Percentiles rank a stretch among this genome's conserved stretches.
These are phyloP conservation scores for Daktulosphaira vitifoliae DNA, from an alignment of 1,140 invertebrate genomes.

Conservation along the genomic window DNA sequence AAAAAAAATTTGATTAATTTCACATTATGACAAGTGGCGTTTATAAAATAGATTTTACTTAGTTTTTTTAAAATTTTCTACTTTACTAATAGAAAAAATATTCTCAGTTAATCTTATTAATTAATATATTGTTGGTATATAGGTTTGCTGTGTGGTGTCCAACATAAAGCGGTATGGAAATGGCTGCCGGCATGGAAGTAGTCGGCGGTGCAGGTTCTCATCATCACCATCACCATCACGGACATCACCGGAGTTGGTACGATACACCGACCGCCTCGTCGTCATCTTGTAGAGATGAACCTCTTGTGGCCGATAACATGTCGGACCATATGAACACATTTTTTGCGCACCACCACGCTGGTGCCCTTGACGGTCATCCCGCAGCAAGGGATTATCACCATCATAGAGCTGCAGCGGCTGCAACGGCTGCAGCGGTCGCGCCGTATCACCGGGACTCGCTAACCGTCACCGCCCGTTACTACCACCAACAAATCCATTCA, in stretches of 20 bases:
- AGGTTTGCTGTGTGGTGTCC: no score
- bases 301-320: slow-evolving; percentile 20
- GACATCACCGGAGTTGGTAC: slow-evolving; percentile 35
- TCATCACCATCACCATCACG: slow-evolving; percentile 29
- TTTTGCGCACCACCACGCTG: slow-evolving; percentile 35
- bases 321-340: slow-evolving; percentile 34
- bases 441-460: slow-evolving; percentile 29
- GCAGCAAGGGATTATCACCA: slow-evolving; percentile 33
- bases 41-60: no score
- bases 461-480: slow-evolving; percentile 33
- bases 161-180: slow-evolving; percentile 17
- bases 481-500: slow-evolving; percentile 32
- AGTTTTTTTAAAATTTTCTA: no score
- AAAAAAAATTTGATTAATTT: no score
- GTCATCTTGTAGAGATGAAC: slow-evolving; percentile 20
- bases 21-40: no score
- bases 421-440: slow-evolving; percentile 4
- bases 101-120: no score
- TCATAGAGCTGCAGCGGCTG: slow-evolving; percentile 27
- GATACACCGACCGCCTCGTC: slow-evolving; percentile 20
- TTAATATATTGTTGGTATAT: no score
- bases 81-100: no score
- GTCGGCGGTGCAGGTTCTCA: slow-evolving; percentile 21
- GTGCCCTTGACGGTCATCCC: slow-evolving; percentile 29
- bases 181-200: slow-evolving; percentile 33